Evolutionary conservation across 37 sponge, comb jelly and placozoan species (phyloP).

Genomic region (Crambe crambe): DNA sequence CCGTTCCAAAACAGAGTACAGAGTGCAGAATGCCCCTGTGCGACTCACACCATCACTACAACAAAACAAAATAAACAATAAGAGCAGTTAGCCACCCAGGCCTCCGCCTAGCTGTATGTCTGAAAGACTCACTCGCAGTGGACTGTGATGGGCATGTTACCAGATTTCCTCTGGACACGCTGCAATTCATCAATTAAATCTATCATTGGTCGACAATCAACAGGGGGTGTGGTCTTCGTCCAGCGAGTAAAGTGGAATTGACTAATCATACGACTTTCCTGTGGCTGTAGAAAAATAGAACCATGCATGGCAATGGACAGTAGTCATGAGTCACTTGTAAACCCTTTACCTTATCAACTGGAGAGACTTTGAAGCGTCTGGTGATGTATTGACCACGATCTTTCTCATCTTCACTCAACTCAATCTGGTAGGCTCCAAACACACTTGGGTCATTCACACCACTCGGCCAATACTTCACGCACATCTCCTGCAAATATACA

Average conservation of each 20-base stretch:
- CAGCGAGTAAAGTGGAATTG: conserved; percentile 89
- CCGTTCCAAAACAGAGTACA: conserved; percentile 73
- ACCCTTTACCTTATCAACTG: conserved; percentile 51
- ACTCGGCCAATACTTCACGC: conserved; percentile 82
- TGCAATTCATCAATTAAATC: conserved; percentile 84
- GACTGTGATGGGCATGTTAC: conserved; percentile 85
- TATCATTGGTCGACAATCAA: conserved; percentile 49
- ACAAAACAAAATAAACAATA: background rate
- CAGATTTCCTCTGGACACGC: conserved; percentile 79
- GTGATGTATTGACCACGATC: conserved; percentile 54
- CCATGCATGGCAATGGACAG: background rate
- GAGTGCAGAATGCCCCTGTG: conserved; percentile 81
- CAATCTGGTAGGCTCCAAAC: conserved; percentile 60
- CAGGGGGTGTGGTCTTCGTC: conserved; percentile 65
- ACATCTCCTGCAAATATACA: conserved; percentile 50
- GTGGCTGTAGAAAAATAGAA: conserved; percentile 44
- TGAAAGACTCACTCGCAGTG: conserved; percentile 83
- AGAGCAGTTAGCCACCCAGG: background rate
- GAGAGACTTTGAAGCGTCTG: conserved; percentile 71
- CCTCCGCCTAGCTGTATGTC: background rate
- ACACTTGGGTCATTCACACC: conserved; percentile 19
- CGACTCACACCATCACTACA: conserved; percentile 79
- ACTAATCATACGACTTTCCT: conserved; percentile 75
- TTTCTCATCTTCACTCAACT: conserved; percentile 44
- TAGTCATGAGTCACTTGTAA: background rate